phyloP scores from a whole-genome alignment of 1,140 invertebrate species.

The Whitmania pigra region DNA sequence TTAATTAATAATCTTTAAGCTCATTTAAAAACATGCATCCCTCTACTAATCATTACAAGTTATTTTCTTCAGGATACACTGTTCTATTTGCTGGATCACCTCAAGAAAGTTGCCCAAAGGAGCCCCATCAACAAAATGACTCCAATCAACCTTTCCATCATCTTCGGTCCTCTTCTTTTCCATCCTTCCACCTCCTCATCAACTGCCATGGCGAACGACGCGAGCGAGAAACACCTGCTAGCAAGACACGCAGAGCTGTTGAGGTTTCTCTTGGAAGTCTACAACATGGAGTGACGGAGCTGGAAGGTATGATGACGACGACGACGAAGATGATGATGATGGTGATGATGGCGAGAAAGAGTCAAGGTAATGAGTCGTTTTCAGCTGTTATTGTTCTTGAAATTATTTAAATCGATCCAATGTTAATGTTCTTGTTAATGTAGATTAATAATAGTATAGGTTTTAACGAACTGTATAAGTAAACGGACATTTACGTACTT shows the following conservation, averaged over 20 bases:
- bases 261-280: constrained; percentile 1
- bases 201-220: constrained; percentile 31
- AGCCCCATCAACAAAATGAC: constrained; percentile 90
- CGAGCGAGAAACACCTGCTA: background rate
- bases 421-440: too few relatives aligned
- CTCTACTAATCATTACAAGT: too few relatives aligned
- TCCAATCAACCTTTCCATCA: constrained; percentile 75
- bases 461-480: too few relatives aligned
- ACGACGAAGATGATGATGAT: constrained; percentile 1
- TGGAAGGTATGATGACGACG: background rate
- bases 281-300: background rate
- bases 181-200: constrained; percentile 29
- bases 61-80: constrained; percentile 59
- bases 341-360: constrained; percentile 1
- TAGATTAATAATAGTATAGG: too few relatives aligned
- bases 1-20: too few relatives aligned
- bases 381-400: too few relatives aligned
- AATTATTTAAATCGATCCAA: too few relatives aligned
- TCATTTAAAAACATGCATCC: too few relatives aligned
- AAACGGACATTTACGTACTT: too few relatives aligned
- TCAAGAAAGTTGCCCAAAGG: constrained; percentile 77
- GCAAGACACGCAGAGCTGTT: constrained; percentile 11
- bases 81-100: constrained; percentile 79
- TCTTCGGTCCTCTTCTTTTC: constrained; percentile 76
- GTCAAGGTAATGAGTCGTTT: too few relatives aligned